Base-by-base conservation (phyloP, 2,797 vertebrate genomes). In the Falco concolor region DNA sequence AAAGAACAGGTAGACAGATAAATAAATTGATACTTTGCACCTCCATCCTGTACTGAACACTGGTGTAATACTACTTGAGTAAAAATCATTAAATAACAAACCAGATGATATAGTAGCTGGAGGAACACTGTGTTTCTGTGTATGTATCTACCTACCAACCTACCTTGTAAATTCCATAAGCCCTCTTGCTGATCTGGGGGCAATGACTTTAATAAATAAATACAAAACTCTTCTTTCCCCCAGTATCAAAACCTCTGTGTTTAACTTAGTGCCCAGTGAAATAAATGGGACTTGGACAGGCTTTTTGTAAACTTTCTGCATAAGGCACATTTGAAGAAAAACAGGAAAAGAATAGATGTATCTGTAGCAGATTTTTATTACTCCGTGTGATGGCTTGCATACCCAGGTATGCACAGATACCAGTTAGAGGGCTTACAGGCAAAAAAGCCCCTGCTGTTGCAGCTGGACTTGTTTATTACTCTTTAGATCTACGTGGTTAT, bases 71-170 rank as follows among this genome's bases (percentile, higher is more conserved):
- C 2, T 23, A 9, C 56, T 69, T n/a, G 28, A 90, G 38, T 50
- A 36, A 54, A 93, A 94, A 89, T 65, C 61, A 75, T 45, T 63
- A 67, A 91, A 78, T 23, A 89, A 12, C 32, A 89, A 89, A 60
- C 21, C 36, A 38, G 34, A 34, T 13, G 68, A 67, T 12, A 53
- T 34, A 86, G 12, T 1, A 65, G 15, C 25, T 92, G 72, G 20
- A 93, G 30, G 57, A 87, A 91, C 5, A 22, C 40, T 25, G 5
- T 42, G 13, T 82, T 47, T 27, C 52, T 78, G 32, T 52, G 36
- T 57, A 2, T 57, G 34, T 32, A 18, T 13, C 25, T 64, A 19
- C 15, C 34, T 47, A 47, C n/a, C 45, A 80, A 64, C 10, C 11
- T 22, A 47, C 25, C 42, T 82, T 74, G 28, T 34, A 36, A 78